These are phyloP conservation scores for Drosophila fungiperda DNA, from an alignment of 2,888 invertebrate species.

Conservation along the genomic window DNA sequence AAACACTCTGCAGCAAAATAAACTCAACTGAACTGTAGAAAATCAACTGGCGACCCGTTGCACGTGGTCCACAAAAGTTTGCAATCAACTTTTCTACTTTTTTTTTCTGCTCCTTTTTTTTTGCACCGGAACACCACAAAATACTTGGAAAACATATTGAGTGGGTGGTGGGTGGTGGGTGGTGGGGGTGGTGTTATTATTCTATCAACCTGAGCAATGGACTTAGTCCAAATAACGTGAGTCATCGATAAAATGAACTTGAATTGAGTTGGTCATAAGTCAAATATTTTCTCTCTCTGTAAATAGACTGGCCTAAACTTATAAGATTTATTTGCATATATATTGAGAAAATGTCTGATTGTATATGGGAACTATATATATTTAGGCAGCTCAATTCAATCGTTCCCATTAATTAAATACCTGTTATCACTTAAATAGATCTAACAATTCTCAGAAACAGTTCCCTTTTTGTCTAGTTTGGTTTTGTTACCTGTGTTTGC, in stretches of 20 bases:
- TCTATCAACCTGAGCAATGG: constrained; percentile 16
- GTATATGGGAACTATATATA: background rate
- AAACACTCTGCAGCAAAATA: constrained; percentile 54
- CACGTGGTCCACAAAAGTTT: constrained; percentile 67
- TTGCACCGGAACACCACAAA: constrained; percentile 52
- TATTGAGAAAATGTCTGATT: background rate
- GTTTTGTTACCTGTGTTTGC: constrained; percentile 24
- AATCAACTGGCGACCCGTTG: constrained; percentile 69
- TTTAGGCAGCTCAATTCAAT: constrained; percentile 8
- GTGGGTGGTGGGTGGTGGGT: constrained; percentile 10
- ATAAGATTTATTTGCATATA: background rate
- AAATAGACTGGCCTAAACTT: background rate
- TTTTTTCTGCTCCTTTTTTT: constrained; percentile 3
- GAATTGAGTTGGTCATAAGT: background rate
- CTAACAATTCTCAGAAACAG: constrained; percentile 15
- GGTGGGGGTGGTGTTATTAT: constrained; percentile 19
- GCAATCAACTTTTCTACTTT: constrained; percentile 59
- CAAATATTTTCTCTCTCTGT: background rate
- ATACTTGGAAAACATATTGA: constrained; percentile 61
- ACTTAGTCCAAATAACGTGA: constrained; percentile 14
- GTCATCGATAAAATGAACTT: constrained; percentile 30
- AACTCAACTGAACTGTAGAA: constrained; percentile 77
- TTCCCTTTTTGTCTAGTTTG: constrained; percentile 11
- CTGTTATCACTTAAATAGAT: constrained; percentile 42
- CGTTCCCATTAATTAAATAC: constrained; percentile 44